A percentile compares a stretch with the other conserved stretches of the same genome.
These are phyloP conservation scores for Drosophila erecta DNA, from an alignment of 1,140 invertebrate species.

Conservation along the genomic window DNA sequence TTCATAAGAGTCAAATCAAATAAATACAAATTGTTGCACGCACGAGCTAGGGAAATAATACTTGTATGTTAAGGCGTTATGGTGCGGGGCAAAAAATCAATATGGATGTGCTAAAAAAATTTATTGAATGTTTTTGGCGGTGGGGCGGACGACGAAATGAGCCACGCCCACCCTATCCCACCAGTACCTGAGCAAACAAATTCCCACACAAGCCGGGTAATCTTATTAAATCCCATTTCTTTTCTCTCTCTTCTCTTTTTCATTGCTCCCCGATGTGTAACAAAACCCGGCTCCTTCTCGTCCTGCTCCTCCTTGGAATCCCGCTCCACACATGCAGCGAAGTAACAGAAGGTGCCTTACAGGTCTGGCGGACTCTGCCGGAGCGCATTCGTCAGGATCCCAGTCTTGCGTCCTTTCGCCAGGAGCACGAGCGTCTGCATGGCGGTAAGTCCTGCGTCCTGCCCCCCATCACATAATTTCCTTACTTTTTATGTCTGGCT, in stretches of 20 bases:
- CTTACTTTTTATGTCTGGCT: conserved; percentile 38
- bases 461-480: conserved; percentile 27
- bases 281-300: conserved; percentile 35
- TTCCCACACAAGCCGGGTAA: conserved; percentile 66
- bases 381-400: conserved; percentile 88
- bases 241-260: conserved; percentile 43
- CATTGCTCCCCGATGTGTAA: conserved; percentile 73
- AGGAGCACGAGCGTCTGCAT: conserved; percentile 87
- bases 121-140: conserved; percentile 54
- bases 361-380: conserved; percentile 87
- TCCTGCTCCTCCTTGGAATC: background rate
- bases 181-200: conserved; percentile 64
- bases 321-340: conserved; percentile 83
- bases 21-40: conserved; percentile 56
- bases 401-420: conserved; percentile 87
- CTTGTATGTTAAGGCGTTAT: conserved; percentile 3
- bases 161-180: conserved; percentile 41
- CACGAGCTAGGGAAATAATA: background rate
- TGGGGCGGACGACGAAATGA: background rate
- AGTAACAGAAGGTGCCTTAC: conserved; percentile 87
- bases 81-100: conserved; percentile 37
- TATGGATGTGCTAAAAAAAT: conserved; percentile 42
- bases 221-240: conserved; percentile 71
- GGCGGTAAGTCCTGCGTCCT: conserved; percentile 76
- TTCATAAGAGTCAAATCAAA: conserved; percentile 41